phyloP scores from a whole-genome alignment of 2,113 vertebrate genomes.

The Solea solea region DNA sequence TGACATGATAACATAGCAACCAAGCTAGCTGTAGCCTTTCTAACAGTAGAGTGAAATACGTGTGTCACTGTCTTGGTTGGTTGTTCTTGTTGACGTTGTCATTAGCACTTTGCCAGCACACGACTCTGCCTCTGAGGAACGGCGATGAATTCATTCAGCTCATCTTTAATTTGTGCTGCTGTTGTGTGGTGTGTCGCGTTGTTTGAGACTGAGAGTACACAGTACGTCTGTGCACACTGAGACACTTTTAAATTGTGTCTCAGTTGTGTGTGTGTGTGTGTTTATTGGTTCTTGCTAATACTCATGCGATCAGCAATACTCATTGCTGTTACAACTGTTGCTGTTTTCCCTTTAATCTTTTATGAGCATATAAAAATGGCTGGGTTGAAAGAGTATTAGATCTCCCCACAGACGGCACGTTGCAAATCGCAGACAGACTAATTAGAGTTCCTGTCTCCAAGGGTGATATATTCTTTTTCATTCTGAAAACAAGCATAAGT shows the following conservation, averaged over 20 bases:
- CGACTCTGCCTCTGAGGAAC: background rate
- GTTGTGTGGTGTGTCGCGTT: background rate
- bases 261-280: background rate
- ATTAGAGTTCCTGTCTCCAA: slow-evolving; percentile 56
- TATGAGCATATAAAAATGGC: slow-evolving; percentile 72
- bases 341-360: slow-evolving; percentile 73
- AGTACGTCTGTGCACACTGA: background rate
- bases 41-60: too few species aligned
- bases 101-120: background rate
- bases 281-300: background rate
- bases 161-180: slow-evolving; percentile 4
- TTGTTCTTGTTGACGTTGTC: background rate
- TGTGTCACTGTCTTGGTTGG: too few species aligned
- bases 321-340: slow-evolving; percentile 41
- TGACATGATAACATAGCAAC: too few species aligned
- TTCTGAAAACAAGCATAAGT: slow-evolving; percentile 58
- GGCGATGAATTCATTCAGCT: background rate
- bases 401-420: slow-evolving; percentile 56
- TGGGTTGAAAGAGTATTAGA: slow-evolving; percentile 46
- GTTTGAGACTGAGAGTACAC: background rate
- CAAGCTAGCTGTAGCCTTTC: too few species aligned
- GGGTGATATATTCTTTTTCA: slow-evolving; percentile 38
- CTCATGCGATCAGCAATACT: too few species aligned
- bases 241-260: background rate
- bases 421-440: slow-evolving; percentile 67